phyloP scores from a whole-genome alignment of 2,888 invertebrate genomes.

The Sphaeridia pumilis region DNA sequence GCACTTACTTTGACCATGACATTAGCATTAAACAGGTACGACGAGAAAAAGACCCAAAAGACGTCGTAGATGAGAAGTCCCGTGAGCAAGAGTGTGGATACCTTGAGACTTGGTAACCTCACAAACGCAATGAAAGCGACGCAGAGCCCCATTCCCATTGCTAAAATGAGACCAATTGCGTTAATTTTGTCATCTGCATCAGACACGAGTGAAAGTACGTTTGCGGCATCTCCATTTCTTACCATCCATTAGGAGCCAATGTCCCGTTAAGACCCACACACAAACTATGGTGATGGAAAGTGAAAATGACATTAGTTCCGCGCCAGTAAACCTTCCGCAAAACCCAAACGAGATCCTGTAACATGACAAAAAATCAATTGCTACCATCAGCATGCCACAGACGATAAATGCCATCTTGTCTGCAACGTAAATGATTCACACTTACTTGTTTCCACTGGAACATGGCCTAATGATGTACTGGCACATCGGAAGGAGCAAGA shows the following conservation, averaged over 20 bases:
- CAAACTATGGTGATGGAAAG: conserved; percentile 86
- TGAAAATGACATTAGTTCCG: conserved; percentile 85
- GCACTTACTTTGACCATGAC: conserved; percentile 89
- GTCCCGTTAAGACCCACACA: conserved; percentile 94
- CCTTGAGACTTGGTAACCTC: conserved; percentile 87
- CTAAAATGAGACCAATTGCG: conserved; percentile 39
- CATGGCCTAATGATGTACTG: conserved; percentile 83
- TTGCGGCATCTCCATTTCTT: conserved; percentile 35
- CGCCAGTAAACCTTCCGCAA: conserved; percentile 87
- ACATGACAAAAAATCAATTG: conserved; percentile 9
- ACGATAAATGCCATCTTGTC: too few species aligned
- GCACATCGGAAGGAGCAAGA: conserved; percentile 91
- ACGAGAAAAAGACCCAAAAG: conserved; percentile 98
- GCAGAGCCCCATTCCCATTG: conserved; percentile 96
- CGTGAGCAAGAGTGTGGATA: conserved; percentile 83
- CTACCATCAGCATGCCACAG: too few species aligned
- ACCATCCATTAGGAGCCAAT: conserved; percentile 97
- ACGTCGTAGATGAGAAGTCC: conserved; percentile 92
- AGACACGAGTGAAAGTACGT: not conserved
- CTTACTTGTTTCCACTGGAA: conserved; percentile 61
- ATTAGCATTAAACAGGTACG: conserved; percentile 95
- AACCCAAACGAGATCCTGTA: conserved; percentile 68
- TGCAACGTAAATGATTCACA: too few species aligned
- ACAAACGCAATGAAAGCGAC: conserved; percentile 97
- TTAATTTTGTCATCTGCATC: not conserved